A percentile compares a stretch with the other conserved stretches of the same genome.
phyloP scores from a whole-genome alignment of 2,888 invertebrate species.

The Salticus scenicus region DNA sequence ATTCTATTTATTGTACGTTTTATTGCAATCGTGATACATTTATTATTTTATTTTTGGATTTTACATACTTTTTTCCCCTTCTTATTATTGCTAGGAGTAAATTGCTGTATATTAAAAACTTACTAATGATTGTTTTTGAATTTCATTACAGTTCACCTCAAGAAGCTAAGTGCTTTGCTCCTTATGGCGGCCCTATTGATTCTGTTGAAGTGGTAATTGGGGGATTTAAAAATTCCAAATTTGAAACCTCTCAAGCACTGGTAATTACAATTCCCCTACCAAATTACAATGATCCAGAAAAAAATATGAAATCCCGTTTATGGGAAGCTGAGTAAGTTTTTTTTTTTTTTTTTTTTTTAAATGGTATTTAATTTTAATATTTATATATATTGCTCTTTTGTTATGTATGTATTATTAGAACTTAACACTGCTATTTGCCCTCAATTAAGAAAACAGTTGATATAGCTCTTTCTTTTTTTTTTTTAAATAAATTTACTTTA shows the following conservation, averaged over 20 bases:
- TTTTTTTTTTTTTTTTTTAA: slow-evolving; percentile 80
- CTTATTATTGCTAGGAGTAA: too few relatives aligned
- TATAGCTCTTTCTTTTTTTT: neutral
- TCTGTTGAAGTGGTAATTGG: slow-evolving; percentile 72
- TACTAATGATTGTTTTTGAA: too few relatives aligned
- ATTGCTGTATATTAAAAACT: too few relatives aligned
- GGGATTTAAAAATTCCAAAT: slow-evolving; percentile 76
- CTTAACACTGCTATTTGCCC: too few relatives aligned
- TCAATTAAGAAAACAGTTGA: too few relatives aligned
- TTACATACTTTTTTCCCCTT: too few relatives aligned
- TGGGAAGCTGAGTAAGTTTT: slow-evolving; percentile 85
- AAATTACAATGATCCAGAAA: slow-evolving; percentile 87
- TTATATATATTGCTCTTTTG: too few relatives aligned
- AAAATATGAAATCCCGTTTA: slow-evolving; percentile 84
- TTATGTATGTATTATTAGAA: too few relatives aligned
- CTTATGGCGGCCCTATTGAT: slow-evolving; percentile 72
- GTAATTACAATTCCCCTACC: slow-evolving; percentile 93
- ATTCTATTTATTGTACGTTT: too few relatives aligned
- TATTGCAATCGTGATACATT: too few relatives aligned
- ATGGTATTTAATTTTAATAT: neutral
- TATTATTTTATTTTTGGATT: too few relatives aligned
- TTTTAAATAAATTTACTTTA: too few relatives aligned
- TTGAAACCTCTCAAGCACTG: slow-evolving; percentile 87
- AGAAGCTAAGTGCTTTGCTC: slow-evolving; percentile 73
- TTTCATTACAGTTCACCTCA: slow-evolving; percentile 41